A percentile compares a stretch with the other conserved stretches of the same genome.
These are phyloP conservation scores for Invenusta paracnida DNA, from an alignment of 2,888 invertebrate species.

Conservation along the genomic window DNA sequence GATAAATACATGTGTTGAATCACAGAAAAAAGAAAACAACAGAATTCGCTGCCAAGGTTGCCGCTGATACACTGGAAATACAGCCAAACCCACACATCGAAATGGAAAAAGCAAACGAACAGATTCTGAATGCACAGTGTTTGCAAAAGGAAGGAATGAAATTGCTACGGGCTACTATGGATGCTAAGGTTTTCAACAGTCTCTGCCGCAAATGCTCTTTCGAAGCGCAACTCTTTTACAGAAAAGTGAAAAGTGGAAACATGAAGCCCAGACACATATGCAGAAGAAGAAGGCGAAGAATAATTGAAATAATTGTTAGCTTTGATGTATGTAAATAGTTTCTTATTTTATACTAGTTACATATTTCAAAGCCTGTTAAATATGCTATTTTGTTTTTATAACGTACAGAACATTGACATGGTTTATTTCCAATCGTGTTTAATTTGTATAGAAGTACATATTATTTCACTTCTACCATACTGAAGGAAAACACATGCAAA, in stretches of 20 bases:
- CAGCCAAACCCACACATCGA: background rate
- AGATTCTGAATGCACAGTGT: background rate
- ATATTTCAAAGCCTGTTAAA: background rate
- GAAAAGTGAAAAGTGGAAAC: background rate
- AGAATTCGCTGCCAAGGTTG: too few species aligned
- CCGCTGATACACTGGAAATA: background rate
- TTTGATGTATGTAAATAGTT: background rate
- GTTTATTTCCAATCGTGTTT: background rate
- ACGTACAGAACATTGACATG: background rate
- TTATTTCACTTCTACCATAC: background rate
- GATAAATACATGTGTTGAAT: too few species aligned
- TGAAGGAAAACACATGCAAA: background rate
- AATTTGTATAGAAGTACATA: background rate
- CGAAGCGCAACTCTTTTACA: background rate
- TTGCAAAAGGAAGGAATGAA: background rate
- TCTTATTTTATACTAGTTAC: background rate
- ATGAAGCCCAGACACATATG: background rate
- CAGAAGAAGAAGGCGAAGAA: background rate
- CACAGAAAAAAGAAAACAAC: too few species aligned
- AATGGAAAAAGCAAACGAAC: background rate
- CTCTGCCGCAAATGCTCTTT: background rate
- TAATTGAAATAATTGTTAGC: background rate
- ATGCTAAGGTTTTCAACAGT: background rate
- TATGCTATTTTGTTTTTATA: background rate
- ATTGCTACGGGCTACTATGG: background rate